Evolutionary conservation across 2,113 vertebrate genomes (phyloP).

Genomic region (Cyanoliseus patagonus): DNA sequence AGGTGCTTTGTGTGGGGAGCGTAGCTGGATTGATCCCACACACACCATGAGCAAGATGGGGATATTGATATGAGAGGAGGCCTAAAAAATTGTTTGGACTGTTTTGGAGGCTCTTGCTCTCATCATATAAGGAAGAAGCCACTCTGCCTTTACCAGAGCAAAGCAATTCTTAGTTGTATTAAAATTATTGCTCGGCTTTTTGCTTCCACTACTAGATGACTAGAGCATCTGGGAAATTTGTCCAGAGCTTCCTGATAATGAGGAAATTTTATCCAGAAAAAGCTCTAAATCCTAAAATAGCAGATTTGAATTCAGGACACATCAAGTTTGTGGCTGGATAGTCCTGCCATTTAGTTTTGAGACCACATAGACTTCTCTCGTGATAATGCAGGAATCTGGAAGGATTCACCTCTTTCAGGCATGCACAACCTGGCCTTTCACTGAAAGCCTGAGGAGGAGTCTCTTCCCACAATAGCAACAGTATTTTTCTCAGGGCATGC

Average conservation of each 20-base stretch:
- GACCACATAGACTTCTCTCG: background rate
- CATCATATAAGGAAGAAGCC: background rate
- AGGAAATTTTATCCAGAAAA: background rate
- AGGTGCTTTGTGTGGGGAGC: background rate
- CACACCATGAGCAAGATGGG: background rate
- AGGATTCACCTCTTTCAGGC: background rate
- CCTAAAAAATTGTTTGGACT: background rate
- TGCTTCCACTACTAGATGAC: background rate
- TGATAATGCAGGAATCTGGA: background rate
- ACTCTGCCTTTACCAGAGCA: background rate
- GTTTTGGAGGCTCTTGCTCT: background rate
- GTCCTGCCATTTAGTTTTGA: background rate
- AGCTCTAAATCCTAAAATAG: background rate
- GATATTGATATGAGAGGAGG: background rate
- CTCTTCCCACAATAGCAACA: background rate
- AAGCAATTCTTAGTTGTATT: background rate
- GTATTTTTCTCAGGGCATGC: background rate
- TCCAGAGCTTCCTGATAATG: background rate
- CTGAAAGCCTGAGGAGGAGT: background rate
- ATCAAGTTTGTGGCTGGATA: background rate
- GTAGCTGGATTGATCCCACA: background rate
- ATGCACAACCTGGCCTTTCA: background rate
- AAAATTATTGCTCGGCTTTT: background rate
- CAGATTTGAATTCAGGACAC: background rate
- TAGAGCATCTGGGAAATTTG: background rate